Evolutionary conservation across 2,888 invertebrate genomes (phyloP), one percentile per base, ranked within the genome.

Genomic region (Limnephilus lunatus): DNA sequence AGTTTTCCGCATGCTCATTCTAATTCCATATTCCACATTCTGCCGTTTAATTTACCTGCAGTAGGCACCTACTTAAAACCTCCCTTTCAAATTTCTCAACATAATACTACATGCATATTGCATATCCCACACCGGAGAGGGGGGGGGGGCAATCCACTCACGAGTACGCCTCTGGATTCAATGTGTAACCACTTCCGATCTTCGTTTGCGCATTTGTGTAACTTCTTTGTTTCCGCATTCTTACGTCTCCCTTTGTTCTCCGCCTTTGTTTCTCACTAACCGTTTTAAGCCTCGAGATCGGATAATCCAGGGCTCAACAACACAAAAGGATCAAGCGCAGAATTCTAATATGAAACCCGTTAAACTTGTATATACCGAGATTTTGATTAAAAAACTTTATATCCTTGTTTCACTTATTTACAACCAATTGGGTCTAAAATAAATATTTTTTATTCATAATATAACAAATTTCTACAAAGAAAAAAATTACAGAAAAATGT

Each of bases 201-300:
- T 91, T 90, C 90, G 91, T 91, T 87, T 89, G 87, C 93, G 91
- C 92, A 93, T 93, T 93, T 89, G 92, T 92, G 91, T 92, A 93
- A 93, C 93, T 92, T 93, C 93, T 93, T 93, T 93, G 92, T 93
- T 93, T 92, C 89, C 93, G 82, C 81, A 85, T 85, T 85, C 39
- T 86, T 91, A 35, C 92, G 30, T 35, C 48, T 88, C 91, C 48
- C 90, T 81, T 80, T 91, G 90, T 92, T 91, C 92, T 68, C 68
- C n/a, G 68, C 68, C 68, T 92, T 92, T 92, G 92, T 92, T 93
- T 93, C 92, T 92, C 88, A 86, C 93, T 93, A 92, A 93, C 93
- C 93, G 90, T 93, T 93, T 92, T 92, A 93, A 93, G 92, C 92
- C 92, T 90, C 92, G 89, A 53, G 87, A 87, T 89, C 80, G 81